Percentiles rank a stretch among this genome's conserved stretches.
Evolutionary conservation across 92 coral and sea anemone genomes (phyloP).

Genomic region (Heteractis magnifica): DNA sequence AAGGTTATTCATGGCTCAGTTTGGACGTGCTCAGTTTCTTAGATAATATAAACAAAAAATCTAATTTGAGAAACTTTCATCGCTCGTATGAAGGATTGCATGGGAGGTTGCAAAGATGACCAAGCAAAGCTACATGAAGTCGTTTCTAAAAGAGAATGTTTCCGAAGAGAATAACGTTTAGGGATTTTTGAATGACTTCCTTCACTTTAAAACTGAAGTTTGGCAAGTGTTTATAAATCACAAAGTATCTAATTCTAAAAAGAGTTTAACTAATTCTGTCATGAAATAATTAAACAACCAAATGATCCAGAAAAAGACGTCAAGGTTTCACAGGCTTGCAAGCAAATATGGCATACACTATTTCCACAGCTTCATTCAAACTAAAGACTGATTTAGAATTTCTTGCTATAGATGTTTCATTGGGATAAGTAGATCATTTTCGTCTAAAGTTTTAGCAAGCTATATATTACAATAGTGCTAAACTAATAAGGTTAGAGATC

Average conservation of each 20-base stretch:
- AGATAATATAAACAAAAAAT: background rate
- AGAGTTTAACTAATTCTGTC: background rate
- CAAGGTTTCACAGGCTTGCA: background rate
- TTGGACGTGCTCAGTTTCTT: background rate
- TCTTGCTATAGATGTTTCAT: no score
- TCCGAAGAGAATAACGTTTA: background rate
- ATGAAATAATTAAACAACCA: background rate
- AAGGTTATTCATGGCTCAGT: background rate
- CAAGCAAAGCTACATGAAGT: no score
- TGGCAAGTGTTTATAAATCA: constrained; percentile 5
- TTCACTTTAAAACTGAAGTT: background rate
- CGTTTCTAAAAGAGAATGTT: background rate
- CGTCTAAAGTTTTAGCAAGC: background rate
- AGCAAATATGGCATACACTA: background rate
- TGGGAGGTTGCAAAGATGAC: no score
- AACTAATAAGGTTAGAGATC: background rate
- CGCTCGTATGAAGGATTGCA: no score
- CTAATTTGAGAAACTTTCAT: no score
- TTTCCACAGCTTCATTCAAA: background rate
- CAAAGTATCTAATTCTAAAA: background rate
- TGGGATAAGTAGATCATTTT: background rate
- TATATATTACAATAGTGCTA: background rate
- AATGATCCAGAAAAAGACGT: background rate
- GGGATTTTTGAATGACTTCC: background rate
- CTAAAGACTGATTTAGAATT: no score